These are phyloP conservation scores for Zaprionus kolodkinae DNA, from an alignment of 1,140 invertebrate genomes.

Conservation along the genomic window DNA sequence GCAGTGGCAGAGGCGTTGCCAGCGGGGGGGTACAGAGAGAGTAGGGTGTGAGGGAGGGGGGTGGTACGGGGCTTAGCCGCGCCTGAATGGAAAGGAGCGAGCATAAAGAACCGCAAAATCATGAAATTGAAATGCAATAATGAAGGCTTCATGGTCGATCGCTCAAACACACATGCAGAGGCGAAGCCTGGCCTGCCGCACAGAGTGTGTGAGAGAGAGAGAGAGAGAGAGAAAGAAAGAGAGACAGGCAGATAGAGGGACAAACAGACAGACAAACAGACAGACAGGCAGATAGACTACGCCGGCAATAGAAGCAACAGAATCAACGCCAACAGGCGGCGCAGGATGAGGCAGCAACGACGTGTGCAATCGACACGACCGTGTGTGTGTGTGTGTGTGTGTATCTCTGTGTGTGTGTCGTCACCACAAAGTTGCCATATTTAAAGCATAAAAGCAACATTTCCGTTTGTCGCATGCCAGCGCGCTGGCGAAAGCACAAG, in stretches of 20 bases:
- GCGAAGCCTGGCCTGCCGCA: conserved; percentile 6
- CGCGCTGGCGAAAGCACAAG: conserved; percentile 24
- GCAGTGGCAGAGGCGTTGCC: not conserved
- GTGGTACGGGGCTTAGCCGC: not conserved
- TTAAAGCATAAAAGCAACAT: conserved; percentile 83
- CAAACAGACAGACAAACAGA: conserved; percentile 1
- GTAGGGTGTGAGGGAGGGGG: not conserved
- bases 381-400: conserved; percentile 15
- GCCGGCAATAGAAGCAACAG: conserved; percentile 37
- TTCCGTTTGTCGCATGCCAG: conserved; percentile 79
- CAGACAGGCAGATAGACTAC: conserved; percentile 29
- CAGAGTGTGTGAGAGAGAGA: conserved; percentile 27
- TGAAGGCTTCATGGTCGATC: conserved; percentile 82
- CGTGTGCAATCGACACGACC: conserved; percentile 72
- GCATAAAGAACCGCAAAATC: conserved; percentile 83
- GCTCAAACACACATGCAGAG: conserved; percentile 59
- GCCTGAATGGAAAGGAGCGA: conserved; percentile 55
- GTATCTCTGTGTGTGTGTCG: conserved; percentile 49
- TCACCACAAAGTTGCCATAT: conserved; percentile 82
- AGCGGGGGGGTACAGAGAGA: not conserved
- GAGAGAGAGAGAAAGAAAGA: not conserved
- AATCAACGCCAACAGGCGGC: conserved; percentile 22
- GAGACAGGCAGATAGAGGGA: not conserved
- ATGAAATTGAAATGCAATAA: conserved; percentile 83
- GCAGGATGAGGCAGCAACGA: conserved; percentile 30